Conservation (phyloP, 2,113 vertebrate species). For the Proteles cristata region DNA sequence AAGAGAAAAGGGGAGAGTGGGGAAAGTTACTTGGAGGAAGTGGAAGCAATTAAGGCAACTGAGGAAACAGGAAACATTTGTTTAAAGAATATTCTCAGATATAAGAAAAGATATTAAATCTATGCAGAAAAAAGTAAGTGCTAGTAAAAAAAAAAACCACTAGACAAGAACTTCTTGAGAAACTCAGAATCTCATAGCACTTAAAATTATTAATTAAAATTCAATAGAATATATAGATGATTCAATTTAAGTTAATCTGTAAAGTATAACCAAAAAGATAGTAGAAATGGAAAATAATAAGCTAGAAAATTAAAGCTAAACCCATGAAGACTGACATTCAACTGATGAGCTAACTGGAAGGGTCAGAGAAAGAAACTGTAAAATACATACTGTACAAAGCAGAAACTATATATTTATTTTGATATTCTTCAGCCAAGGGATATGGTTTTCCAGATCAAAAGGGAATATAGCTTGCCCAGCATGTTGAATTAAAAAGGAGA, state of each 20-base stretch:
- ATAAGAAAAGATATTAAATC: constrained; percentile 1
- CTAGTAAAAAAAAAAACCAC: neutral
- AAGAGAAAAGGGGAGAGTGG: too few species aligned
- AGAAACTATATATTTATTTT: neutral
- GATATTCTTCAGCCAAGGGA: neutral
- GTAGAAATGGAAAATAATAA: neutral
- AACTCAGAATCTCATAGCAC: neutral
- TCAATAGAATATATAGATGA: neutral
- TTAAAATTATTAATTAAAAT: constrained; percentile 35
- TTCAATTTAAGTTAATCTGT: constrained; percentile 10
- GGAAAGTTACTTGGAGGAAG: neutral
- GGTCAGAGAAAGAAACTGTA: neutral
- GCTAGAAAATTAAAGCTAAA: constrained; percentile 33
- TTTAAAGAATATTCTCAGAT: neutral
- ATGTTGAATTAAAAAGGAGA: neutral
- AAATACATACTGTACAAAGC: neutral
- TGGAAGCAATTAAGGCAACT: neutral
- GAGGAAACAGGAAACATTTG: neutral
- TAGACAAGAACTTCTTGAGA: neutral
- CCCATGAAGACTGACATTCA: neutral
- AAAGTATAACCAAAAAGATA: neutral
- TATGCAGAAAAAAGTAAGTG: neutral
- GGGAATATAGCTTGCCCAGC: neutral
- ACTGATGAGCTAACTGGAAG: neutral
- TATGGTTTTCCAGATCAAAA: constrained; percentile 19